phyloP scores from a whole-genome alignment of 1,140 invertebrate species.

The Aphelenchoides fujianensis region DNA sequence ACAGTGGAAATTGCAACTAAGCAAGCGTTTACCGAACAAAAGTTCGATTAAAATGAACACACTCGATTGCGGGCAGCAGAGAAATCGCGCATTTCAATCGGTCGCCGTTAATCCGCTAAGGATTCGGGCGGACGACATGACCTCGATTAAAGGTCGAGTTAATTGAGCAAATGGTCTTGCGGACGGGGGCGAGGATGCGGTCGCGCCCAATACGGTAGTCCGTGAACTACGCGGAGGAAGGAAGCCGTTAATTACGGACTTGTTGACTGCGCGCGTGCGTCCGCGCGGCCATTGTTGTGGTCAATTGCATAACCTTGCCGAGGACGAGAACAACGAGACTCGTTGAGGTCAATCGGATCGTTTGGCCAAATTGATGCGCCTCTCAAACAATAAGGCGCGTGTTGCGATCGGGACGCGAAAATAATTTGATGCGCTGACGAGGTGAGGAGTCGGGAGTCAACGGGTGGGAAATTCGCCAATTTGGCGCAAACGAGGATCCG shows the following conservation, averaged over 20 bases:
- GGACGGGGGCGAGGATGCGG: neutral
- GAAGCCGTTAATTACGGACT: neutral
- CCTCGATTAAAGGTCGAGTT: constrained; percentile 2
- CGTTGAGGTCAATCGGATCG: neutral
- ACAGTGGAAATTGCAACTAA: neutral
- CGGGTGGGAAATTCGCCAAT: no score
- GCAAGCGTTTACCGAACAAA: neutral
- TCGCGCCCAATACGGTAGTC: neutral
- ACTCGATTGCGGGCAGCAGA: neutral
- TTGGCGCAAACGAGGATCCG: no score
- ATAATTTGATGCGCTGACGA: no score
- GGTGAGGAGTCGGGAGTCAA: no score
- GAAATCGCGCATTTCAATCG: neutral
- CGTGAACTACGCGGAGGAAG: neutral
- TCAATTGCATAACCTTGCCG: neutral
- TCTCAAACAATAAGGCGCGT: no score
- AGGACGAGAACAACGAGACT: neutral
- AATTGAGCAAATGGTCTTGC: neutral
- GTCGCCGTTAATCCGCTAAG: neutral
- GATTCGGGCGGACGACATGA: neutral
- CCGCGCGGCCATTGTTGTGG: neutral
- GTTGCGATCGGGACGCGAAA: no score
- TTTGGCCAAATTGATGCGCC: neutral
- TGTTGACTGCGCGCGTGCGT: neutral
- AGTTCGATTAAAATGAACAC: neutral